Evolutionary conservation across 2,113 vertebrate genomes (phyloP).

Genomic region (Campylorhamphus procurvoides): DNA sequence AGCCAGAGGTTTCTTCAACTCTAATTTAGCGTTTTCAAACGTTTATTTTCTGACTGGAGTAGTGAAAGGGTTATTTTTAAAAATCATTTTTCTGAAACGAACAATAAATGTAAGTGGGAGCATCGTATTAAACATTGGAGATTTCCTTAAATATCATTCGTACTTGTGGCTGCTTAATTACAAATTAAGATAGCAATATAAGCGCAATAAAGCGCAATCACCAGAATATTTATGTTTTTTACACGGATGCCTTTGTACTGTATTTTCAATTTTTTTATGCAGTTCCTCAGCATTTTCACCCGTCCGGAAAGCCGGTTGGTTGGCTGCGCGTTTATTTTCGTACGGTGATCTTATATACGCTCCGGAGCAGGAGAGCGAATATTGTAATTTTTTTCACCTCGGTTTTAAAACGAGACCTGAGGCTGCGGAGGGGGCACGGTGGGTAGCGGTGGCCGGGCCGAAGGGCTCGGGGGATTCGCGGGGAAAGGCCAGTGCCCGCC

Average conservation of each 20-base stretch:
- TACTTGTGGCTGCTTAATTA: background rate
- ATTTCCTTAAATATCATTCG: background rate
- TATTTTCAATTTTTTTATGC: background rate
- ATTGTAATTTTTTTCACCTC: background rate
- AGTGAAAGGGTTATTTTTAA: background rate
- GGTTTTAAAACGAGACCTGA: background rate
- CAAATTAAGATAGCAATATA: background rate
- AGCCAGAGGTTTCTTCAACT: conserved; percentile 25
- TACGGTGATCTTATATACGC: background rate
- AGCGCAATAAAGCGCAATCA: background rate
- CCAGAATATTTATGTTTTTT: background rate
- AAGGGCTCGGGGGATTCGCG: background rate
- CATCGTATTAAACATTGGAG: background rate
- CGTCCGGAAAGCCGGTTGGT: background rate
- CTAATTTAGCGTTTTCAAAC: conserved; percentile 13
- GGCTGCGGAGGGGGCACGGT: background rate
- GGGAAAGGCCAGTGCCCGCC: background rate
- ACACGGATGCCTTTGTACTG: background rate
- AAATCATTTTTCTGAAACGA: conserved; percentile 16
- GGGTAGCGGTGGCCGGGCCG: background rate
- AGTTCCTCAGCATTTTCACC: background rate
- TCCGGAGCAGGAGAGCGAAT: background rate
- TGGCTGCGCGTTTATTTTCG: background rate
- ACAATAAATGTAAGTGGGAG: conserved; percentile 4
- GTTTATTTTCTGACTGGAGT: background rate